Conservation (phyloP, 2,113 vertebrate species). For the Fulica atra region DNA sequence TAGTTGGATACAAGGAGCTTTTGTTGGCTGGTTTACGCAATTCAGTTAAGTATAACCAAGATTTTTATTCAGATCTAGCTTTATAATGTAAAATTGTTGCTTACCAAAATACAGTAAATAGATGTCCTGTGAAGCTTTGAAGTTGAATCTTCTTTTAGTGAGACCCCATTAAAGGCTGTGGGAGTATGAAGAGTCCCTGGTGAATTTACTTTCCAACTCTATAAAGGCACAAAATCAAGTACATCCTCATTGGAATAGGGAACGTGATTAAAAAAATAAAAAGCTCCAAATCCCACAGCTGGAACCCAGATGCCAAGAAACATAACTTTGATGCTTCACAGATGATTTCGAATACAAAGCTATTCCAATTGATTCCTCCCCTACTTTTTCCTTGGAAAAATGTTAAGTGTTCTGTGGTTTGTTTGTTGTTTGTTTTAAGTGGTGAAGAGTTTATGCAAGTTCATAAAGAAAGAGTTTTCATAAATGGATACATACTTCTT, state of each 20-base stretch:
- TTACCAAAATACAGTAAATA: neutral
- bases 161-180: neutral
- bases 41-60: neutral
- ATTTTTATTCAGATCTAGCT: neutral
- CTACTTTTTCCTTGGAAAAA: conserved; percentile 25
- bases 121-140: neutral
- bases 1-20: neutral
- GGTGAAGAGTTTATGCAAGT: conserved; percentile 7
- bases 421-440: conserved; percentile 40
- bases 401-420: conserved; percentile 47
- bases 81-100: neutral
- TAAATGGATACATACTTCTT: neutral
- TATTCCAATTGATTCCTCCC: conserved; percentile 46
- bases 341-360: conserved; percentile 15
- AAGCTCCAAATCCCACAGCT: conserved; percentile 6
- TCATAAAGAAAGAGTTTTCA: neutral
- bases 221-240: neutral
- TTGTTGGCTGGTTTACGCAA: neutral
- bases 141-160: neutral
- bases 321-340: conserved; percentile 6
- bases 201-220: neutral
- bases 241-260: neutral
- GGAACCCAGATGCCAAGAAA: conserved; percentile 36
- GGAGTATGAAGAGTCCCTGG: neutral
- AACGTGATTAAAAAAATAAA: neutral